Evolutionary conservation across 1,140 invertebrate genomes (phyloP).

Genomic region (Wiebesia pumilae): DNA sequence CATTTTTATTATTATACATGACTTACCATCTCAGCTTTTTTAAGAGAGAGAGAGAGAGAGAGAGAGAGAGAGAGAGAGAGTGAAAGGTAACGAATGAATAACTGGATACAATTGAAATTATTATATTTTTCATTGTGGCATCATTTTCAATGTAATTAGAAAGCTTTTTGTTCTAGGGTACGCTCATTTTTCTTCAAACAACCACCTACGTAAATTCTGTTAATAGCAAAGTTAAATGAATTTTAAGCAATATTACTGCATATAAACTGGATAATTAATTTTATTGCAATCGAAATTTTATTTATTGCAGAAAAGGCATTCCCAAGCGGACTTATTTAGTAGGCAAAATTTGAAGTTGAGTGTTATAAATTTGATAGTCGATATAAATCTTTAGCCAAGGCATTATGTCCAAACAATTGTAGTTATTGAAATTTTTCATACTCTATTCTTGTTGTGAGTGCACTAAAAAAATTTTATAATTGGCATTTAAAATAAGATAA

Average conservation of each 20-base stretch:
- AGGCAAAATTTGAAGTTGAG: background rate
- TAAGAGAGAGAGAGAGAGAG: too few relatives aligned
- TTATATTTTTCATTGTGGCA: too few relatives aligned
- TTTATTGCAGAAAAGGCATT: background rate
- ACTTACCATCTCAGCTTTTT: too few relatives aligned
- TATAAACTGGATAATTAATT: background rate
- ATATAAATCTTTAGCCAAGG: too few relatives aligned
- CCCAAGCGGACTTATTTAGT: background rate
- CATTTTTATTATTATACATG: too few relatives aligned
- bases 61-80: too few relatives aligned
- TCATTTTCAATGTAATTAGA: background rate
- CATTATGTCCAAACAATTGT: too few relatives aligned
- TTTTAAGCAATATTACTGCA: background rate
- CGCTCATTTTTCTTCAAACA: too few relatives aligned
- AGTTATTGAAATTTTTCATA: background rate
- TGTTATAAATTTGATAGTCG: background rate
- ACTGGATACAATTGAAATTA: too few relatives aligned
- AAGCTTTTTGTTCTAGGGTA: background rate
- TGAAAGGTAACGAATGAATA: too few relatives aligned
- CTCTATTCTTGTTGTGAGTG: background rate
- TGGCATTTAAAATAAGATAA: background rate
- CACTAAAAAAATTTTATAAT: background rate
- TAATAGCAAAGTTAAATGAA: background rate
- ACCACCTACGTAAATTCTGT: too few relatives aligned
- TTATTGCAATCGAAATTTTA: background rate